phyloP scores from a whole-genome alignment of 2,797 vertebrate species.

The Gymnothorax reevesii region DNA sequence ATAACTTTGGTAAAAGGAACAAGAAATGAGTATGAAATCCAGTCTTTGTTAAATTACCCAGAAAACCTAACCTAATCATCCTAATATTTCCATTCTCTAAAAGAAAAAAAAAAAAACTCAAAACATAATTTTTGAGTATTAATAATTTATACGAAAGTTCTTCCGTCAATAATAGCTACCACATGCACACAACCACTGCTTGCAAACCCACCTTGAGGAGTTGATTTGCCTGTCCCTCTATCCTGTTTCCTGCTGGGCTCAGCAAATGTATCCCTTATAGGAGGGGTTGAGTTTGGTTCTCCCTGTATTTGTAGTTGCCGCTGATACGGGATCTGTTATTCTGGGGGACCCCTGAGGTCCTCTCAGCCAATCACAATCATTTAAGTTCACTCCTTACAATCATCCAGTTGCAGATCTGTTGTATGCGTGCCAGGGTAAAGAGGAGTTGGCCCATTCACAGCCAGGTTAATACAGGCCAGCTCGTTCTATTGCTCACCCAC shows the following conservation, averaged over 20 bases:
- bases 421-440: constrained; percentile 43
- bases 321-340: constrained; percentile 39
- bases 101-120: not conserved
- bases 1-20: not conserved
- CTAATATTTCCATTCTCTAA: no score
- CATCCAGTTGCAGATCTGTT: constrained; percentile 40
- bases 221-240: constrained; percentile 13
- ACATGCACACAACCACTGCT: constrained; percentile 1
- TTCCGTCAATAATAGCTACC: constrained; percentile 1
- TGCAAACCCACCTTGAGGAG: constrained; percentile 55
- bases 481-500: constrained; percentile 11
- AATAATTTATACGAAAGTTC: not conserved
- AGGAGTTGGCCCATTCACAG: constrained; percentile 64
- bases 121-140: not conserved
- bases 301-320: constrained; percentile 67
- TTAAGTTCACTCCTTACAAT: constrained; percentile 60
- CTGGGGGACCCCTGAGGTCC: constrained; percentile 53
- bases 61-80: not conserved
- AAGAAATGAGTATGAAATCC: not conserved
- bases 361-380: constrained; percentile 61
- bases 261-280: constrained; percentile 30
- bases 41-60: not conserved
- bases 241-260: constrained; percentile 30
- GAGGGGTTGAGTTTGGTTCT: constrained; percentile 40
- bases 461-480: constrained; percentile 54